Evolutionary conservation across 2,888 invertebrate genomes (phyloP), one percentile per base, ranked within the genome.

Genomic region (Tiliacea aurago): DNA sequence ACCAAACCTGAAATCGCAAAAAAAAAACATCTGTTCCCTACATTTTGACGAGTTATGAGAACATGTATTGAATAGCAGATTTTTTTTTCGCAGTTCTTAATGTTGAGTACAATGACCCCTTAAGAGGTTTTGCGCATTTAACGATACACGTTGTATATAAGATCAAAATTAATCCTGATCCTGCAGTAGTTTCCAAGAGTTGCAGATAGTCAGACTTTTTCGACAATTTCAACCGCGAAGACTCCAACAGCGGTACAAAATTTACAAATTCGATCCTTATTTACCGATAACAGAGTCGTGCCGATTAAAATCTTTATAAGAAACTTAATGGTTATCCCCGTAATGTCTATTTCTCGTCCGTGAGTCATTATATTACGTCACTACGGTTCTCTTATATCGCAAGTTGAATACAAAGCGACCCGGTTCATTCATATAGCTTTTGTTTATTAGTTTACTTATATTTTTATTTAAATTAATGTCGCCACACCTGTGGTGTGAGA

Each of bases 321-420:
- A 83, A 88, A 86, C 74, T 81, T 78, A 71, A 73, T 84, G 87
- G 84, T 81, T n/a, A 87, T 86, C 86, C 82, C 81, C 80, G 72
- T 79, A 83, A 86, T 88, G 86, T 81, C 88, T 91, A 90, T 91
- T 88, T 90, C 86, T 82, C 78, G 86, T 79, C 70, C 70, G 85
- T 93, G 93, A 92, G 73, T 93, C 92, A 92, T 51, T 20, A n/a
- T 45, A 58, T 91, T 89, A 87, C 91, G 91, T 92, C 90, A 91
- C 78, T 70, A 33, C 49, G 49, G 11, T 77, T 84, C 86, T 87
- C 80, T 80, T 77, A 75, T 81, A 84, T 84, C 84, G 70, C 73
- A 70, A 68, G 61, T 65, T 82, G 88, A 84, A 86, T 85, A 83
- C 80, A 76, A 79, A 86, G 79, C 83, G 63, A 76, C 72, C 62